Evolutionary conservation across 2,888 invertebrate species (phyloP).

Genomic region (Tryphoninae sp.): DNA sequence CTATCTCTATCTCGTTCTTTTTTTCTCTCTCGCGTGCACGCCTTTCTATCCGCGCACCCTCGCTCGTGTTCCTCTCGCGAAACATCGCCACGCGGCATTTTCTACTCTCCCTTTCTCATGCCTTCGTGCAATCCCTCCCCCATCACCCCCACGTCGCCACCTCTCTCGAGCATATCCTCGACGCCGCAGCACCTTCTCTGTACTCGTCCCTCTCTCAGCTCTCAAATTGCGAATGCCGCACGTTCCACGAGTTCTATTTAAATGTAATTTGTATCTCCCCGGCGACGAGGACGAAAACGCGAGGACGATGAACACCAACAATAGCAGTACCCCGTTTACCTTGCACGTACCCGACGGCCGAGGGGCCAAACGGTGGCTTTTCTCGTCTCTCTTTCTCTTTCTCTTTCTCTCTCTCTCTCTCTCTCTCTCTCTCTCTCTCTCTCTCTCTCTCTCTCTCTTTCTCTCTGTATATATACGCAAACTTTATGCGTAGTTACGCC

Average conservation of each 20-base stretch:
- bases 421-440: too few relatives aligned
- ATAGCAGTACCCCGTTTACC: constrained; percentile 47
- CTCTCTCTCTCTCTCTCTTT: too few relatives aligned
- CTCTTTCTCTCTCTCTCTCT: too few relatives aligned
- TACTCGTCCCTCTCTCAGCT: constrained; percentile 48
- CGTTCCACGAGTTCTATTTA: constrained; percentile 80
- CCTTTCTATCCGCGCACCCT: constrained; percentile 50
- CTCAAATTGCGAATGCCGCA: constrained; percentile 80
- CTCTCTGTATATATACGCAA: constrained; percentile 8
- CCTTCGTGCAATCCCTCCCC: constrained; percentile 34
- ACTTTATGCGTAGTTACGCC: constrained; percentile 15
- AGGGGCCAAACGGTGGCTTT: constrained; percentile 36
- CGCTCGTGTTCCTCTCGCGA: constrained; percentile 29
- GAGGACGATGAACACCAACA: constrained; percentile 40
- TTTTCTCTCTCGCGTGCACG: not conserved
- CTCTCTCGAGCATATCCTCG: not conserved
- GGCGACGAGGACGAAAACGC: constrained; percentile 51
- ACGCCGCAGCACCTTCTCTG: constrained; percentile 49
- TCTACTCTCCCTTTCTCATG: constrained; percentile 53
- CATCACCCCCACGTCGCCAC: not conserved
- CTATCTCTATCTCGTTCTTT: too few relatives aligned
- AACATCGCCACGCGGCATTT: constrained; percentile 60
- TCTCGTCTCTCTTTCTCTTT: not conserved
- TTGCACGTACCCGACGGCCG: constrained; percentile 17
- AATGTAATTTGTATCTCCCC: constrained; percentile 79